These are phyloP conservation scores for Chloromyia formosa DNA, from an alignment of 2,888 invertebrate species.

Conservation along the genomic window DNA sequence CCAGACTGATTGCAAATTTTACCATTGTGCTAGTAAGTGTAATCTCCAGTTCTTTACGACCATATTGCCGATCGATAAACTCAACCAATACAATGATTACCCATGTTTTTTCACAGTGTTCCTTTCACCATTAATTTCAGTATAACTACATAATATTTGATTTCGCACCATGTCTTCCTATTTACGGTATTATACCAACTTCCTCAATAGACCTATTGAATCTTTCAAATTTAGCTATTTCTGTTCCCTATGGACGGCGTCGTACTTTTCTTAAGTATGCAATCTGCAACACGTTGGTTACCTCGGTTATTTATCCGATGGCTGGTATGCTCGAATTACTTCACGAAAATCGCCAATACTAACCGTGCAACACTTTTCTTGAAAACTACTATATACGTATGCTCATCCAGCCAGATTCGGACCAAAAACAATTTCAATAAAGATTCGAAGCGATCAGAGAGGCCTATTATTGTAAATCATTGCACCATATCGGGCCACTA, in stretches of 20 bases:
- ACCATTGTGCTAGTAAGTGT: too few relatives aligned
- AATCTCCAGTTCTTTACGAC: too few relatives aligned
- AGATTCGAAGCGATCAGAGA: constrained; percentile 35
- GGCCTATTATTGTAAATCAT: constrained; percentile 49
- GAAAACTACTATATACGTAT: not conserved
- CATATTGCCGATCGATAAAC: too few relatives aligned
- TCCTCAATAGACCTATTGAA: not conserved
- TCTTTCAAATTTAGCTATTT: too few relatives aligned
- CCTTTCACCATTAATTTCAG: too few relatives aligned
- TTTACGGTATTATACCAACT: constrained; percentile 8
- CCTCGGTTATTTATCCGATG: not conserved
- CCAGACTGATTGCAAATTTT: too few relatives aligned
- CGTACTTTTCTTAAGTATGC: not conserved
- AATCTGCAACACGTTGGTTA: constrained; percentile 23
- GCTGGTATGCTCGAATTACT: constrained; percentile 29
- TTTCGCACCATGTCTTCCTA: not conserved
- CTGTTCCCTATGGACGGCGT: too few relatives aligned
- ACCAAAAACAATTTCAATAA: constrained; percentile 49
- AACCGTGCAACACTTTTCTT: constrained; percentile 19
- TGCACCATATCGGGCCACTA: constrained; percentile 48
- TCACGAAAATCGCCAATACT: constrained; percentile 20
- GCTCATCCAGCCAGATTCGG: not conserved
- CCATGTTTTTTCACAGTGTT: too few relatives aligned
- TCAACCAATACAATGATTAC: too few relatives aligned
- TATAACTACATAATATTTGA: too few relatives aligned